Percentiles rank a stretch among this genome's conserved stretches.
Evolutionary conservation across 2,113 vertebrate genomes (phyloP).

Genomic region (Oostethus manadensis): DNA sequence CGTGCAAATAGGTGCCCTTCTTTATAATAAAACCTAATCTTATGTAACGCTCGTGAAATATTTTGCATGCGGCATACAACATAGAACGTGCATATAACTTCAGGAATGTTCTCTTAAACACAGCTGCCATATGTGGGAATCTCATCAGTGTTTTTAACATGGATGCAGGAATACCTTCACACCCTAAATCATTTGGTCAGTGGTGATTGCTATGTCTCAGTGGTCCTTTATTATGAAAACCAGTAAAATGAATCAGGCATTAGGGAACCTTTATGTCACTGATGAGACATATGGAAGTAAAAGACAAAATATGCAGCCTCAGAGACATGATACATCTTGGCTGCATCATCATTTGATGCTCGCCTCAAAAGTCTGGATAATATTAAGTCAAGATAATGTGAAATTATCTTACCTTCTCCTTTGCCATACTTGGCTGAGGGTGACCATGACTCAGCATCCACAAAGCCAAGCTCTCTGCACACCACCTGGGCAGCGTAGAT

Average conservation of each 20-base stretch:
- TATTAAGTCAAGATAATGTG: background rate
- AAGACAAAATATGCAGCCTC: background rate
- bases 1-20: background rate
- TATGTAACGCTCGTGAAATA: conserved; percentile 11
- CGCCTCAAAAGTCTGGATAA: background rate
- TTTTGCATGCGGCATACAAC: conserved; percentile 4
- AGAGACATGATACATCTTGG: background rate
- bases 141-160: conserved; percentile 20
- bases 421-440: conserved; percentile 84
- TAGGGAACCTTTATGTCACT: conserved; percentile 24
- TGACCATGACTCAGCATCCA: conserved; percentile 79
- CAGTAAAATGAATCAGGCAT: conserved; percentile 31
- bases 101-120: conserved; percentile 4
- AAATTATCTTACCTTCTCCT: conserved; percentile 80
- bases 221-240: conserved; percentile 48
- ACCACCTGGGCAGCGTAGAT: conserved; percentile 81
- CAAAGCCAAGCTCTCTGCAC: conserved; percentile 84
- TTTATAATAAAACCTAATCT: background rate
- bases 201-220: conserved; percentile 26
- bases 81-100: background rate
- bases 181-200: conserved; percentile 10
- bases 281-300: conserved; percentile 12
- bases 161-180: conserved; percentile 16
- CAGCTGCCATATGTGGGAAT: conserved; percentile 20
- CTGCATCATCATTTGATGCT: background rate